phyloP scores from a whole-genome alignment of 1,140 invertebrate genomes.

The Bombus soroeensis region DNA sequence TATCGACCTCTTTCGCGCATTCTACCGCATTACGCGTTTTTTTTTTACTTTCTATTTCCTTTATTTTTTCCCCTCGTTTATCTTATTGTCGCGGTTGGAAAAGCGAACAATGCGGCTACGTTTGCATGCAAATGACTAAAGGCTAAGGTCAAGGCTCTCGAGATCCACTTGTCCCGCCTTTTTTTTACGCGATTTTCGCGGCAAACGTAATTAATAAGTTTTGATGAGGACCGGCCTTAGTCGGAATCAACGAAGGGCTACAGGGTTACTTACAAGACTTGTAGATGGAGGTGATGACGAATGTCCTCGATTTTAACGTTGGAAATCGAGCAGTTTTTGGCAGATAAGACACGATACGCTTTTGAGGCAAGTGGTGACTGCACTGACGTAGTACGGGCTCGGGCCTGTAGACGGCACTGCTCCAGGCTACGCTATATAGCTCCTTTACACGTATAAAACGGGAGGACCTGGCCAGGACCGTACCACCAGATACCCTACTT shows the following conservation, averaged over 20 bases:
- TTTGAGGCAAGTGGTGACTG: conserved; percentile 75
- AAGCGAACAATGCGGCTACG: not conserved
- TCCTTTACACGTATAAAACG: conserved; percentile 46
- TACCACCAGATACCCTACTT: conserved; percentile 5
- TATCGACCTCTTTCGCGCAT: conserved; percentile 70
- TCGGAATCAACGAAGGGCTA: not conserved
- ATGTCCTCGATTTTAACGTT: not conserved
- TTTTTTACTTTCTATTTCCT: not conserved
- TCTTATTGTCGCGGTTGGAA: not conserved
- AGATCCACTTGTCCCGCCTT: conserved; percentile 4
- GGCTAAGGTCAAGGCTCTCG: conserved; percentile 41
- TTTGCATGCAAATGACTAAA: not conserved
- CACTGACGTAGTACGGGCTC: conserved; percentile 69
- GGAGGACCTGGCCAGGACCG: conserved; percentile 51
- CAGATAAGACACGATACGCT: conserved; percentile 64
- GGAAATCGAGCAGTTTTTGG: conserved; percentile 26
- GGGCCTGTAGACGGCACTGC: conserved; percentile 72
- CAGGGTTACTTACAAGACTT: conserved; percentile 1
- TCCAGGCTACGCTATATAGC: conserved; percentile 57
- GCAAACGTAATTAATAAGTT: not conserved
- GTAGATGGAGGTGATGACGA: not conserved
- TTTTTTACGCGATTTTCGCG: not conserved
- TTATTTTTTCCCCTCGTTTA: not conserved
- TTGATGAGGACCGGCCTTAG: no score
- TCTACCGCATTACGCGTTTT: conserved; percentile 9